Percentiles rank a stretch among this genome's conserved stretches.
Conservation (phyloP, 2,888 invertebrate species). For the Balanococcus diminutus region DNA sequence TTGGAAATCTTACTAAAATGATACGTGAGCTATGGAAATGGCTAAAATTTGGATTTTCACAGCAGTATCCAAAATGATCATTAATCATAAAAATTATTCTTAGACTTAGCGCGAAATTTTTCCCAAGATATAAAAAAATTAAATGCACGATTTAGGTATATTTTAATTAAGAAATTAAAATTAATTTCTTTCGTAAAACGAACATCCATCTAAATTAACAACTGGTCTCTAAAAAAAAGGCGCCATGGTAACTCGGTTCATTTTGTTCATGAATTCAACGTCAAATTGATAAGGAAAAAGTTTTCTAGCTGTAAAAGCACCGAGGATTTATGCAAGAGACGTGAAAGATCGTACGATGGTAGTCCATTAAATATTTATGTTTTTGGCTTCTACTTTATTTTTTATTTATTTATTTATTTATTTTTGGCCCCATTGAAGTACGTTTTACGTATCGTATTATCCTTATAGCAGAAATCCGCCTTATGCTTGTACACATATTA, state of each 20-base stretch:
- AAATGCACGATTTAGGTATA: too few species aligned
- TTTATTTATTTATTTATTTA: neutral
- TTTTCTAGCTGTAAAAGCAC: neutral
- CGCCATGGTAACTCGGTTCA: neutral
- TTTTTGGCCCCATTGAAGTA: neutral
- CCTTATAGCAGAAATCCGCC: neutral
- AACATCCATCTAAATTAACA: too few species aligned
- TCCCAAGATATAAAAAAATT: too few species aligned
- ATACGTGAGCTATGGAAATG: too few species aligned
- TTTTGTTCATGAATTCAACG: neutral
- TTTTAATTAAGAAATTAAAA: too few species aligned
- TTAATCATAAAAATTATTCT: too few species aligned
- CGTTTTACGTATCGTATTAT: neutral
- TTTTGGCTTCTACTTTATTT: conserved; percentile 2
- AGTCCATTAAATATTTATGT: conserved; percentile 33
- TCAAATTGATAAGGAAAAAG: neutral
- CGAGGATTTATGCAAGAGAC: neutral
- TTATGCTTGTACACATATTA: conserved; percentile 4
- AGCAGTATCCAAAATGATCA: too few species aligned
- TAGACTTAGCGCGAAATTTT: too few species aligned
- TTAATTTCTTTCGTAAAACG: too few species aligned
- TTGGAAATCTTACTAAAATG: too few species aligned
- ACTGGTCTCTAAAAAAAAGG: too few species aligned
- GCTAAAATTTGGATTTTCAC: too few species aligned
- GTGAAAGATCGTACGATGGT: neutral